Evolutionary conservation across 2,888 invertebrate species (phyloP).

Genomic region (Atethmia centrago): DNA sequence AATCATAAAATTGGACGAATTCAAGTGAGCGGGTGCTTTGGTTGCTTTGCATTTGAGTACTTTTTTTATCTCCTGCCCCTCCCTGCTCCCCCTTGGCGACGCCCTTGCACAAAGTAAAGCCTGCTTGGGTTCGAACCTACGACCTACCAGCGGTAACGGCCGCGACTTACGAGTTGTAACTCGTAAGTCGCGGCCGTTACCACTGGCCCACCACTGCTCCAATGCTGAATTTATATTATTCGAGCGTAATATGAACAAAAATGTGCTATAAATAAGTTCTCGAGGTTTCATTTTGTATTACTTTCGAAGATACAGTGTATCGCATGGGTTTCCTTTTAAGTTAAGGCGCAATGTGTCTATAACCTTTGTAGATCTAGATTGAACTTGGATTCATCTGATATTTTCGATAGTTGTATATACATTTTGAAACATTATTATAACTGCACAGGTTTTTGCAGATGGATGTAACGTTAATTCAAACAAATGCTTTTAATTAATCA

Average conservation of each 20-base stretch:
- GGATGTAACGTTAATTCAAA: background rate
- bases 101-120: too few species aligned
- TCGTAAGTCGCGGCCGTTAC: too few species aligned
- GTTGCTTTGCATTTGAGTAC: too few species aligned
- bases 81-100: too few species aligned
- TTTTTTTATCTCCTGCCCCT: too few species aligned
- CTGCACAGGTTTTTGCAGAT: background rate
- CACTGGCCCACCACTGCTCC: too few species aligned
- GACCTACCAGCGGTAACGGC: too few species aligned
- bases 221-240: background rate
- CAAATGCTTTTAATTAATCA: background rate
- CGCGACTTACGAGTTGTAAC: too few species aligned
- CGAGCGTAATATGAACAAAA: slow-evolving; percentile 3
- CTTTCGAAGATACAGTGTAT: slow-evolving; percentile 28
- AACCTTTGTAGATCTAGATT: background rate
- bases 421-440: background rate
- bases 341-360: slow-evolving; percentile 1
- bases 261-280: slow-evolving; percentile 4
- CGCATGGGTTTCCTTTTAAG: slow-evolving; percentile 23
- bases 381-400: background rate
- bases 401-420: background rate
- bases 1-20: too few species aligned
- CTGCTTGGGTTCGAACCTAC: too few species aligned
- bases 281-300: slow-evolving; percentile 30
- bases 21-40: too few species aligned